These are phyloP conservation scores for Spodoptera exigua DNA, from an alignment of 2,888 invertebrate species.

Conservation along the genomic window DNA sequence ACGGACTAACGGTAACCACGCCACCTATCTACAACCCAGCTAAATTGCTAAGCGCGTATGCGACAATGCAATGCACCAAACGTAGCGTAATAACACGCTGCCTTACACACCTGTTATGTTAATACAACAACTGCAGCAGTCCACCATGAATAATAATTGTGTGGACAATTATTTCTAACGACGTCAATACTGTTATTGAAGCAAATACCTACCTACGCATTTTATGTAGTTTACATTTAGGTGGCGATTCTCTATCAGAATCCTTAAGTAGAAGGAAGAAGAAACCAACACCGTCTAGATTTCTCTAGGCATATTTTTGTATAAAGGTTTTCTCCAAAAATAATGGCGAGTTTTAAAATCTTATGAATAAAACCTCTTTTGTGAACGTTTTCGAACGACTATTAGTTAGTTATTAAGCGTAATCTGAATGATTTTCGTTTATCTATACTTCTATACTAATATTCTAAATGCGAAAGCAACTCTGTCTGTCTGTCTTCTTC, in stretches of 20 bases:
- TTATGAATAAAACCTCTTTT: no score
- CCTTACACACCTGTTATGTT: conserved; percentile 60
- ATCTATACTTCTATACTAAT: no score
- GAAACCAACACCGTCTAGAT: no score
- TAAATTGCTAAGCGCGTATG: conserved; percentile 43
- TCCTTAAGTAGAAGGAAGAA: background rate
- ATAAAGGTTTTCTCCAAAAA: no score
- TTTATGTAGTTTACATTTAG: conserved; percentile 3
- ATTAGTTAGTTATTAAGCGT: no score
- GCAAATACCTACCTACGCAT: conserved; percentile 22
- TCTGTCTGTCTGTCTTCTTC: no score
- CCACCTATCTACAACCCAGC: conserved; percentile 44
- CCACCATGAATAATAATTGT: conserved; percentile 54
- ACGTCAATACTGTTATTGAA: conserved; percentile 29
- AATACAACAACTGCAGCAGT: conserved; percentile 53
- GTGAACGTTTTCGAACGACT: no score
- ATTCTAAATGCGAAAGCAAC: no score
- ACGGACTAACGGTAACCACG: conserved; percentile 62
- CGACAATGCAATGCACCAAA: conserved; percentile 57
- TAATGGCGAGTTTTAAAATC: no score
- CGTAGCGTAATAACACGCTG: conserved; percentile 51
- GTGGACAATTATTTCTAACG: conserved; percentile 50
- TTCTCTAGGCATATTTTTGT: no score
- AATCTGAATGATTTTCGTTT: no score
- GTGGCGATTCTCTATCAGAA: background rate